Evolutionary conservation across 2,113 vertebrate genomes (phyloP).

Genomic region (Mirza zaza): DNA sequence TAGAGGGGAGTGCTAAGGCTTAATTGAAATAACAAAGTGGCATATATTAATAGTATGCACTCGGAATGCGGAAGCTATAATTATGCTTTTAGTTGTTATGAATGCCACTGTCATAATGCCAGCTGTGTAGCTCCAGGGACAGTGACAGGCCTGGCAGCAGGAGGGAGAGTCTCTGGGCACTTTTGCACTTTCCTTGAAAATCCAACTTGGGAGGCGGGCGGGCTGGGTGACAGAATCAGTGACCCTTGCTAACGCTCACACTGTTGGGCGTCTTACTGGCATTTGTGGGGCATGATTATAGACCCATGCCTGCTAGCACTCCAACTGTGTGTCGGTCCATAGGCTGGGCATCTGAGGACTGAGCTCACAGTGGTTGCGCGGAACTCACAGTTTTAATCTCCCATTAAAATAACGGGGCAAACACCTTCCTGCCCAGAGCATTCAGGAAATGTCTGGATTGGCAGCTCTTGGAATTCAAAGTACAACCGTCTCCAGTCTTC

Average conservation of each 20-base stretch:
- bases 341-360: background rate
- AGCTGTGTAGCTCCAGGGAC: background rate
- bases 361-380: background rate
- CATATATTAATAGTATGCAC: background rate
- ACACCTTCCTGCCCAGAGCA: background rate
- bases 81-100: background rate
- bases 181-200: background rate
- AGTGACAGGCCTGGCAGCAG: background rate
- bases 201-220: background rate
- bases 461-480: background rate
- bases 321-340: background rate
- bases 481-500: background rate
- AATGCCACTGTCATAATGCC: background rate
- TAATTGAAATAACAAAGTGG: background rate
- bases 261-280: background rate
- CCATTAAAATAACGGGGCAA: slow-evolving; percentile 12
- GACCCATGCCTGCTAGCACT: background rate
- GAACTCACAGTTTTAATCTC: background rate
- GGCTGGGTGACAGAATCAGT: background rate
- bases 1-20: background rate
- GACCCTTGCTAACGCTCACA: background rate
- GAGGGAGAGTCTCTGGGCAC: background rate
- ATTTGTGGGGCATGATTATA: background rate
- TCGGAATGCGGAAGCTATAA: background rate
- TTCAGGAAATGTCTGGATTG: background rate